Percentiles rank a stretch among this genome's conserved stretches.
These are phyloP conservation scores for Pagrus major DNA, from an alignment of 2,113 vertebrate genomes.

Conservation along the genomic window DNA sequence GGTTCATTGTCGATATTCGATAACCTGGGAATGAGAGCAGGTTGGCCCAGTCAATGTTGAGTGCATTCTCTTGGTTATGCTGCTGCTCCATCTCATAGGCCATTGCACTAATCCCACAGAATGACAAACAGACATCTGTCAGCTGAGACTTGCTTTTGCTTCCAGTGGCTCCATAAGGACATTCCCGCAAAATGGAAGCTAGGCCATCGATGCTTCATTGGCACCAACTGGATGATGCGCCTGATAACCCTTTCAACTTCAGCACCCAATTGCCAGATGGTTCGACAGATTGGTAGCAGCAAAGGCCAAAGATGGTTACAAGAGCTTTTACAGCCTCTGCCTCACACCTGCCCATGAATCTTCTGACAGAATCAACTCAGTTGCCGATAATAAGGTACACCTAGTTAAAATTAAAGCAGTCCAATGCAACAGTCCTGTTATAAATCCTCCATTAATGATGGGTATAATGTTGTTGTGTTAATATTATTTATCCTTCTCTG, in stretches of 20 bases:
- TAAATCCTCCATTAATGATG: background rate
- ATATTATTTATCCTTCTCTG: background rate
- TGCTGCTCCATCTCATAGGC: background rate
- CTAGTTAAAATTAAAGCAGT: background rate
- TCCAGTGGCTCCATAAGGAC: background rate
- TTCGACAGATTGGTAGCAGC: slow-evolving; percentile 23
- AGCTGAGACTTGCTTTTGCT: slow-evolving; percentile 1
- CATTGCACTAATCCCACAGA: slow-evolving; percentile 9
- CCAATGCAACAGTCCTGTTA: background rate
- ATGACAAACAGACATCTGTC: slow-evolving; percentile 25
- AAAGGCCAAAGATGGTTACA: slow-evolving; percentile 21
- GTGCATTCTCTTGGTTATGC: background rate
- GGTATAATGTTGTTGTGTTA: background rate
- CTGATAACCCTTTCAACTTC: slow-evolving; percentile 21
- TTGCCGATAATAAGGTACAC: background rate
- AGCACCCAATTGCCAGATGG: slow-evolving; percentile 36
- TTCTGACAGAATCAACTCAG: background rate
- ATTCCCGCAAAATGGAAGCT: background rate
- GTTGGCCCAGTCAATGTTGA: too few species aligned
- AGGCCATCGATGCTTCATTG: background rate
- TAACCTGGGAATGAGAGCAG: too few species aligned
- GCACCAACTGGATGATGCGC: slow-evolving; percentile 14
- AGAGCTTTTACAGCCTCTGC: slow-evolving; percentile 5
- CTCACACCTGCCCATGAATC: slow-evolving; percentile 19
- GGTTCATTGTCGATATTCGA: too few species aligned